Evolutionary conservation across 2,113 vertebrate species (phyloP), one percentile per base, ranked within the genome.

Genomic region (Peromyscus polionotus): DNA sequence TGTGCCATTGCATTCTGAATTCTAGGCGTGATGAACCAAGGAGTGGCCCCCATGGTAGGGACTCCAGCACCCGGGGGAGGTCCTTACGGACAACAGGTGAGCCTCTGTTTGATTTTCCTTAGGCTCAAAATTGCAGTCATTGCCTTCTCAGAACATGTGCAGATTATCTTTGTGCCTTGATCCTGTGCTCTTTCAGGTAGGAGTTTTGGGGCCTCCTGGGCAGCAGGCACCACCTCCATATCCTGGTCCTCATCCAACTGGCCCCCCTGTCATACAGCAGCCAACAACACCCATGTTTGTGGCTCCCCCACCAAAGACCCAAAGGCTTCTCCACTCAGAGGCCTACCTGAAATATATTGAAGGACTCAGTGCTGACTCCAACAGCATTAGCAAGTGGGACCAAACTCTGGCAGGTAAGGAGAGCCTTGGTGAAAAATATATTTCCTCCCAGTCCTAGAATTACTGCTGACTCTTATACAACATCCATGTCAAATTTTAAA

Each of bases 331-430:
- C 67, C 99, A 99, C 95, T 99, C 99, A 26, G 99, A 99, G 97
- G 99, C 99, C 14, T 99, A 99, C 96, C 99, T 99, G 97, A 99
- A 99, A 98, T 99, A 99, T 85, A 99, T 99, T 0, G 99, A 99
- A 98, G 99, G 99, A 67, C 99, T 99, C n/a, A 99, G 98, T 85
- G 99, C 99, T 9, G 99, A 99, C 73, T 99, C 99, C 4, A 98
- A 98, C 73, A 99, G 99, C 12, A 99, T 99, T 97, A 99, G 99
- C 99, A 99, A 99, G 97, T 99, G 99, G 99, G 99, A 99, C 98
- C 99, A 99, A 98, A 99, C 99, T 0, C 99, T 99, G 39, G 99
- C 99, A 99, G 99, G 99, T 99, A 97, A 99, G 98, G 99, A 99
- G 72, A 98, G 91, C 84, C 7, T 75, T 81, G 75, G 77, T 13